A percentile compares a stretch with the other conserved stretches of the same genome.
Evolutionary conservation across 2,888 invertebrate species (phyloP).

Genomic region (Pseudococcus longispinus): DNA sequence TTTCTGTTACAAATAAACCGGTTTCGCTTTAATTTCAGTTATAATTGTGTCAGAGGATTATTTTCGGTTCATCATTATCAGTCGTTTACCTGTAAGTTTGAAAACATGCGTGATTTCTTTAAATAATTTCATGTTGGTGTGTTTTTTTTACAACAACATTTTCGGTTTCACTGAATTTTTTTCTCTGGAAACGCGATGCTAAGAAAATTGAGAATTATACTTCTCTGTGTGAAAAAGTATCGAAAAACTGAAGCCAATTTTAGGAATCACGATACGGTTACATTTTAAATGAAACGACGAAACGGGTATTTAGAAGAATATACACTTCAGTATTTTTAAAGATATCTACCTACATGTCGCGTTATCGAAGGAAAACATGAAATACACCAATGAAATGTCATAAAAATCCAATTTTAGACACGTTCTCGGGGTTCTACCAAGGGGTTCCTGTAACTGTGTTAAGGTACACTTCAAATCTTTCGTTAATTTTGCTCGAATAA

Average conservation of each 20-base stretch:
- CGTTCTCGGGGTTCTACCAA: not conserved
- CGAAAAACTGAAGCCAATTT: no score
- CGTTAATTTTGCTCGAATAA: not conserved
- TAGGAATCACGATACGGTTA: no score
- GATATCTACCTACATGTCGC: not conserved
- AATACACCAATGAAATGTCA: not conserved
- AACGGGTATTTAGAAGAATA: not conserved
- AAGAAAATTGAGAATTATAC: no score
- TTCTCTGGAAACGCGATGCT: no score
- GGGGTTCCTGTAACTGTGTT: not conserved
- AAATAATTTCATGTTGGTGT: not conserved
- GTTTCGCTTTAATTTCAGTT: slow-evolving; percentile 33
- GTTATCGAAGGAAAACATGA: not conserved
- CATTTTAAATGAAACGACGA: no score
- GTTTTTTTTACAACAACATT: not conserved
- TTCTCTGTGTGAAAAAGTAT: no score
- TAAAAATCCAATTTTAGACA: not conserved
- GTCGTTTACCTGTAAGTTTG: slow-evolving; percentile 35
- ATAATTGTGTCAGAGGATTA: slow-evolving; percentile 8
- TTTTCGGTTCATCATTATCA: not conserved
- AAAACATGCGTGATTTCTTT: not conserved
- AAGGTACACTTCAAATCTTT: not conserved
- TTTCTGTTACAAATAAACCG: slow-evolving; percentile 31
- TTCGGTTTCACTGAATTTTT: not conserved
- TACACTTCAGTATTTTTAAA: not conserved